Evolutionary conservation across 2,797 vertebrate species (phyloP), one percentile per base, ranked within the genome.

Genomic region (Tenualosa ilisha): DNA sequence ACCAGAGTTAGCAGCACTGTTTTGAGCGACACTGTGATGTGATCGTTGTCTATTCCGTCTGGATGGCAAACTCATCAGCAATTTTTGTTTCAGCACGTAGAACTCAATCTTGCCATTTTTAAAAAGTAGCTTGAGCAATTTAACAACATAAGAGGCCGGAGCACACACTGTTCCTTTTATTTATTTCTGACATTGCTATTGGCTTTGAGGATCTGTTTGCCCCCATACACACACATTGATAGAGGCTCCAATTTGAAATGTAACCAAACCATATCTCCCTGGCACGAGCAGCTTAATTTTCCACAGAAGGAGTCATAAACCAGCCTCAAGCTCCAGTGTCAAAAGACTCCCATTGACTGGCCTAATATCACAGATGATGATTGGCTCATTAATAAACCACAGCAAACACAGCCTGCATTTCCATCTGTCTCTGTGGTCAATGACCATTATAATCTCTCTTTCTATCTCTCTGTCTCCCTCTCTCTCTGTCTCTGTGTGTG

Each of bases 331-430:
- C 12, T 17, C 0, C 31, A 43, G 68, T 40, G 2, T 6, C 11
- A 72, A 2, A 3, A 6, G 56, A 2, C 37, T 75, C 56, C 56
- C 26, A 40, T 2, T 40, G 68, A 37, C 68, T 75, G 68, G 68
- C 37, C 68, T 75, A 75, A 43, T 75, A 75, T 65, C 26, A 31
- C 63, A 26, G 24, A 65, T 75, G 31, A 75, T 75, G 12, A 43
- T 75, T 72, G 31, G 68, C 68, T 72, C 37, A 72, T 40, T 75
- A 75, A 75, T 75, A 43, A 75, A 75, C 68, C 68, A 75, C 68
- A 4, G 68, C 68, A 75, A 75, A 75, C 68, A 75, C 1, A 75
- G 68, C 12, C 68, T 40, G 68, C 11, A 75, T 75, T 75, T 75
- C 68, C 68, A 75, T 75, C 68, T 75, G 68, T 75, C 68, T 75